Evolutionary conservation across 2,797 vertebrate genomes (phyloP).

Genomic region (Neosilurus hyrtlii): DNA sequence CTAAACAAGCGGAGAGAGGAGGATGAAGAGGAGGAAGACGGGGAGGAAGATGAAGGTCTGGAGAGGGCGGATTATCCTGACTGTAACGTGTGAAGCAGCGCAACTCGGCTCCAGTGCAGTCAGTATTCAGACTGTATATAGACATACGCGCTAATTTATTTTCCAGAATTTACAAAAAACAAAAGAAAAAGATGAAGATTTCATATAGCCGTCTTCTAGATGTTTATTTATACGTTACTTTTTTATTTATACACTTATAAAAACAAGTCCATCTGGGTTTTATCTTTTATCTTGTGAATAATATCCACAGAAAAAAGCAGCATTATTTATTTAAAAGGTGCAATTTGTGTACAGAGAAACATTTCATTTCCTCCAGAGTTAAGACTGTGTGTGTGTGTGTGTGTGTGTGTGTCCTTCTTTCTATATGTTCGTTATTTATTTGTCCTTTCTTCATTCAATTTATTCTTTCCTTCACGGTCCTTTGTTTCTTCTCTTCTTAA

Average conservation of each 20-base stretch:
- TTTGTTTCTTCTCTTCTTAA: background rate
- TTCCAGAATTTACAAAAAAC: constrained; percentile 36
- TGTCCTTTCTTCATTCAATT: background rate
- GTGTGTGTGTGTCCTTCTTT: constrained; percentile 35
- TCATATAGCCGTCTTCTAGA: constrained; percentile 52
- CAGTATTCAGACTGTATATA: constrained; percentile 56
- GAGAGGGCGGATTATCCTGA: constrained; percentile 79
- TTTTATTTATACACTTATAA: constrained; percentile 61
- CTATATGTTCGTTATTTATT: background rate
- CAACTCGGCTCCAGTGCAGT: constrained; percentile 53
- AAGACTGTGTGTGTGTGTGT: constrained; percentile 35
- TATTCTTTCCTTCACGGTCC: background rate
- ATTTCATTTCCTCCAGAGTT: constrained; percentile 21
- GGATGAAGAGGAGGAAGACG: constrained; percentile 68
- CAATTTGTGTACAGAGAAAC: constrained; percentile 47
- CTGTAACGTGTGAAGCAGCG: constrained; percentile 74
- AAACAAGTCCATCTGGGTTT: constrained; percentile 43
- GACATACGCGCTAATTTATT: constrained; percentile 59
- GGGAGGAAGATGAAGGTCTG: constrained; percentile 74
- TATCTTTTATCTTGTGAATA: constrained; percentile 48
- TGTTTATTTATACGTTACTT: constrained; percentile 58
- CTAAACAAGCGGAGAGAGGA: constrained; percentile 80
- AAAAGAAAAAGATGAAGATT: constrained; percentile 38
- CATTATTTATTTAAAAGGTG: constrained; percentile 58
- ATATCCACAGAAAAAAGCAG: constrained; percentile 45